Evolutionary conservation across 2,113 vertebrate species (phyloP).

Genomic region (Polypterus senegalus): DNA sequence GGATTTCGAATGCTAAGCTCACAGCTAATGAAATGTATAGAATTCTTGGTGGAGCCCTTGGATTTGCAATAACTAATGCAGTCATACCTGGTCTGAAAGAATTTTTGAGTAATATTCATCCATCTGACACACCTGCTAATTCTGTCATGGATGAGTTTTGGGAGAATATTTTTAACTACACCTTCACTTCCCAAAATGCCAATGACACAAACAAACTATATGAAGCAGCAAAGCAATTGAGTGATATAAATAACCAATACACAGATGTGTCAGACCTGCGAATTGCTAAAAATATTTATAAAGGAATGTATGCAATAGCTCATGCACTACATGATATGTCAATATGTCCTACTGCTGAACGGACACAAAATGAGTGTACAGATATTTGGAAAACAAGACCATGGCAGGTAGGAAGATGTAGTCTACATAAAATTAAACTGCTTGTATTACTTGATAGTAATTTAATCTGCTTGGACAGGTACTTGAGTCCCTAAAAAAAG

Average conservation of each 20-base stretch:
- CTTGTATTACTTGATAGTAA: background rate
- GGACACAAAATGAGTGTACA: constrained; percentile 1
- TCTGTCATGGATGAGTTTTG: constrained; percentile 38
- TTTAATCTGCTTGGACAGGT: background rate
- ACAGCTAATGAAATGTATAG: constrained; percentile 27
- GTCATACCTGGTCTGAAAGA: constrained; percentile 35
- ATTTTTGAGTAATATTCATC: constrained; percentile 41
- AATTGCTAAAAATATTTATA: constrained; percentile 47
- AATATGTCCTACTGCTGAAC: constrained; percentile 1
- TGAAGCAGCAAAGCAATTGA: constrained; percentile 38
- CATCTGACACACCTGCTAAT: constrained; percentile 25
- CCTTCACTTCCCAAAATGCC: constrained; percentile 19
- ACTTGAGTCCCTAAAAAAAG: constrained; percentile 5
- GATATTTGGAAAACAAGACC: constrained; percentile 6
- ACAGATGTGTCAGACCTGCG: constrained; percentile 49
- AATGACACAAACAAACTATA: constrained; percentile 18
- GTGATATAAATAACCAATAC: constrained; percentile 34
- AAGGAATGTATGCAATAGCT: constrained; percentile 46
- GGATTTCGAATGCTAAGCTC: constrained; percentile 43
- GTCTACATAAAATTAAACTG: background rate
- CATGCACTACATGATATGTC: constrained; percentile 37
- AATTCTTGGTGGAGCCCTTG: constrained; percentile 42
- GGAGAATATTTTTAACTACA: constrained; percentile 39
- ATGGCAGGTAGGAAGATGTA: constrained; percentile 7
- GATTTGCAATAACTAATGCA: constrained; percentile 41